Percentiles rank a stretch among this genome's conserved stretches.
Evolutionary conservation across 2,113 vertebrate genomes (phyloP).

Genomic region (Microtus richardsoni): DNA sequence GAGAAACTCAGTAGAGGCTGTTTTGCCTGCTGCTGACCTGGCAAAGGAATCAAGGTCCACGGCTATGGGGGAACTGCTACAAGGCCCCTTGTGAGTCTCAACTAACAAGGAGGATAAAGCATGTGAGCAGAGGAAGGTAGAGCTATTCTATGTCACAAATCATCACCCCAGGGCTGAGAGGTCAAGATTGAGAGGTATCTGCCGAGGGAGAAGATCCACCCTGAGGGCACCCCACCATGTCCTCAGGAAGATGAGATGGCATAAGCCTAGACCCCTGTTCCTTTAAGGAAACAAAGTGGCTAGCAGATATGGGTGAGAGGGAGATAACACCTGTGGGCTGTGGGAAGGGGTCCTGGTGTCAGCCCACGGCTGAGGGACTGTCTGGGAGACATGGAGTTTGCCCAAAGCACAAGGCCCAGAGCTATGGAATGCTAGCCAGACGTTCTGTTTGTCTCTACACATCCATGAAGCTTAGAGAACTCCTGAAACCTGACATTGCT

Average conservation of each 20-base stretch:
- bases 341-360: neutral
- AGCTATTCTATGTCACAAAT: neutral
- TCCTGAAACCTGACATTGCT: neutral
- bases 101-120: neutral
- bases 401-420: neutral
- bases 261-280: neutral
- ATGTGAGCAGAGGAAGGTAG: neutral
- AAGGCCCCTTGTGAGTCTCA: neutral
- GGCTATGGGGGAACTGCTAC: neutral
- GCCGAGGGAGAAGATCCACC: neutral
- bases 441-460: neutral
- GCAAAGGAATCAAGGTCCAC: neutral
- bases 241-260: neutral
- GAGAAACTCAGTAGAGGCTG: neutral
- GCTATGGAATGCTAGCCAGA: neutral
- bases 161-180: neutral
- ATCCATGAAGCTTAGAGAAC: neutral
- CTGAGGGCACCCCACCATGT: neutral
- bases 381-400: neutral
- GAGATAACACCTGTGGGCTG: neutral
- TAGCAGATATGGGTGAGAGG: too few species aligned
- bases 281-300: neutral
- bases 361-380: neutral
- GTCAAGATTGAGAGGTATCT: neutral
- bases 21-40: neutral